Percentiles rank a stretch among this genome's conserved stretches.
phyloP scores from a whole-genome alignment of 2,113 vertebrate genomes.

The Siphamia tubifer region DNA sequence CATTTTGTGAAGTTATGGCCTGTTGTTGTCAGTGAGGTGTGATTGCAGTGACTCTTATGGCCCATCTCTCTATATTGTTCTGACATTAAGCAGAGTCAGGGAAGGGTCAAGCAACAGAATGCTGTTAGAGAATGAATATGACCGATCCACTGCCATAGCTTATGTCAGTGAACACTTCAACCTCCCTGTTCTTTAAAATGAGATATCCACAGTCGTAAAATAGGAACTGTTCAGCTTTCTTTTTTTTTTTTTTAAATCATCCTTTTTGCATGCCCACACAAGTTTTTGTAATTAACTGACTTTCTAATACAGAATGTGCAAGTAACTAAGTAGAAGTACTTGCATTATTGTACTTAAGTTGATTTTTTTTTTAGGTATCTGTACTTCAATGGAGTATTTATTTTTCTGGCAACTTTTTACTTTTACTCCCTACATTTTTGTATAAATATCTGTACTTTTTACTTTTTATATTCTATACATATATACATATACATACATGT shows the following conservation, averaged over 20 bases:
- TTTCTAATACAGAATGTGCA: no score
- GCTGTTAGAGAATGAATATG: conserved; percentile 20
- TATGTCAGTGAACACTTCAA: conserved; percentile 28
- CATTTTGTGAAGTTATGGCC: conserved; percentile 61
- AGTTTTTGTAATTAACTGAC: background rate
- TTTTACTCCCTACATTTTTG: no score
- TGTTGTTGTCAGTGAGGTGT: conserved; percentile 63
- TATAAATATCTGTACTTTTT: no score
- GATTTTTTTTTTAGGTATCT: no score
- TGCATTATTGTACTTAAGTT: no score
- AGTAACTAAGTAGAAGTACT: no score
- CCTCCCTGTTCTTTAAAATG: conserved; percentile 26
- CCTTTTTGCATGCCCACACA: background rate
- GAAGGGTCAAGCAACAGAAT: conserved; percentile 56
- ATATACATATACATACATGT: no score
- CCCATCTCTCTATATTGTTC: conserved; percentile 62
- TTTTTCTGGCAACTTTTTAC: no score
- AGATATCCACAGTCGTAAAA: conserved; percentile 16
- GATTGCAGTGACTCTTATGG: conserved; percentile 62
- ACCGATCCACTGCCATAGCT: conserved; percentile 18
- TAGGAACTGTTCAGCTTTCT: conserved; percentile 1
- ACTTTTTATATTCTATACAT: no score
- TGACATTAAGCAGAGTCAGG: conserved; percentile 65
- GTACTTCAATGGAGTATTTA: no score
- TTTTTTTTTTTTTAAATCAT: no score